Conservation (phyloP, 2,113 vertebrate species). For the Chamaea fasciata region DNA sequence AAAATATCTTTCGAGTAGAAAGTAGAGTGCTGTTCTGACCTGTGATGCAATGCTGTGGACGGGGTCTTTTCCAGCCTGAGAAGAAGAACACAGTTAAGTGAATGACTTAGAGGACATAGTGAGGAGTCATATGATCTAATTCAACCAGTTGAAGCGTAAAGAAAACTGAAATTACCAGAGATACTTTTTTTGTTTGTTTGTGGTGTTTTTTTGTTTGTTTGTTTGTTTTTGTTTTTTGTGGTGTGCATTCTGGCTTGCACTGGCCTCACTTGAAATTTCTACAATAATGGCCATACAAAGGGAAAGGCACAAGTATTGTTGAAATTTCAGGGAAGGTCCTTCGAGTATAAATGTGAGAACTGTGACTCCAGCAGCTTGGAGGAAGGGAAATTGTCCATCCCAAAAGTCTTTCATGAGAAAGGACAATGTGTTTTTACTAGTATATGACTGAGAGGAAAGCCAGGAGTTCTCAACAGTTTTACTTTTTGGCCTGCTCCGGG, state of each 20-base stretch:
- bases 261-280: background rate
- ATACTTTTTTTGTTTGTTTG: accelerated
- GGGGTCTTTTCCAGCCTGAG: background rate
- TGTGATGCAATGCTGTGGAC: background rate
- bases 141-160: background rate
- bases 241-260: background rate
- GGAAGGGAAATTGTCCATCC: background rate
- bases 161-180: background rate
- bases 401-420: background rate
- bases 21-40: background rate
- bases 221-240: too few species aligned
- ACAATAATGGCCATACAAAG: background rate
- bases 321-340: background rate
- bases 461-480: background rate
- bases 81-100: background rate
- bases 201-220: too few species aligned
- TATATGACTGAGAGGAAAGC: background rate
- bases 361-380: background rate
- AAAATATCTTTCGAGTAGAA: background rate
- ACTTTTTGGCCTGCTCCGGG: background rate
- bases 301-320: background rate
- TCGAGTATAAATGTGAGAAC: background rate
- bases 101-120: background rate
- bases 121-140: background rate
- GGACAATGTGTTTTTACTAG: background rate